phyloP scores from a whole-genome alignment of 2,888 invertebrate species.

The Ypsolopha sequella region DNA sequence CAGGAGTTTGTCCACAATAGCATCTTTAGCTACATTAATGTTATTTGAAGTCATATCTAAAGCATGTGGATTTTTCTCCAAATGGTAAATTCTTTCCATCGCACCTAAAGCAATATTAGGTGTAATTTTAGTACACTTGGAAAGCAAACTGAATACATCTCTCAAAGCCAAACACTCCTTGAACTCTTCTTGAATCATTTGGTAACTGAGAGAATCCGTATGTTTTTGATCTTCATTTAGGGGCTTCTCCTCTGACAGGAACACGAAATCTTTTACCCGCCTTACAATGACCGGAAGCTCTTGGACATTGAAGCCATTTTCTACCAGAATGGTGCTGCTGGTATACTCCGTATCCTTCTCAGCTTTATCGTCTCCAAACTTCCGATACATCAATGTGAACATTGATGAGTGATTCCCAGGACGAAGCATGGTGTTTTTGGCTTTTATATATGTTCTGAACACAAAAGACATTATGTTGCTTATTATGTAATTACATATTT shows the following conservation, averaged over 20 bases:
- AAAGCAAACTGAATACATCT: slow-evolving; percentile 55
- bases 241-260: slow-evolving; percentile 26
- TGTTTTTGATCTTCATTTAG: slow-evolving; percentile 17
- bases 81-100: slow-evolving; percentile 55
- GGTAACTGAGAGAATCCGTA: slow-evolving; percentile 38
- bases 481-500: no score
- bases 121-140: slow-evolving; percentile 61
- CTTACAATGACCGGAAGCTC: slow-evolving; percentile 77
- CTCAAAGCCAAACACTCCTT: slow-evolving; percentile 48
- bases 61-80: slow-evolving; percentile 40
- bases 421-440: slow-evolving; percentile 29
- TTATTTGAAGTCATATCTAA: slow-evolving; percentile 24
- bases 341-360: slow-evolving; percentile 32
- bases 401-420: slow-evolving; percentile 16
- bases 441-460: slow-evolving; percentile 28
- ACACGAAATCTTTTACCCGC: slow-evolving; percentile 50
- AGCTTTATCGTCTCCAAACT: slow-evolving; percentile 1
- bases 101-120: slow-evolving; percentile 63
- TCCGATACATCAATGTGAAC: not conserved
- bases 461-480: no score
- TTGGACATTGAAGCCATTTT: slow-evolving; percentile 76
- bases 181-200: slow-evolving; percentile 57
- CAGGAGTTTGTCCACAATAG: slow-evolving; percentile 55
- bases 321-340: slow-evolving; percentile 70
- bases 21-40: slow-evolving; percentile 49